Conservation (phyloP, 2,888 invertebrate species). For the Theretra japonica region DNA sequence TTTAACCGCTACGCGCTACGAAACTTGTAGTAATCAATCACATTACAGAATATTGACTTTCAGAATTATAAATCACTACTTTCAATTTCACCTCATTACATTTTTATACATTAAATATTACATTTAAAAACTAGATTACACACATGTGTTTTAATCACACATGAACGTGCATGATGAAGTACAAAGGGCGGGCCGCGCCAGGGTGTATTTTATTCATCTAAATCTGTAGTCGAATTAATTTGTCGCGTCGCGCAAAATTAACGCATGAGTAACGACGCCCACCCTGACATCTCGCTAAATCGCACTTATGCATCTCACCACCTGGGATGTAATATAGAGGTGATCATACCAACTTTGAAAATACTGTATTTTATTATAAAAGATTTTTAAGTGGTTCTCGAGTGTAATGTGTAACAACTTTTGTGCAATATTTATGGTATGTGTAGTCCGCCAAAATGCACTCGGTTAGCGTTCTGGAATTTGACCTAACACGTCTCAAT, state of each 20-base stretch:
- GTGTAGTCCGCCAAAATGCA: too few relatives aligned
- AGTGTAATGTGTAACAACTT: too few relatives aligned
- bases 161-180: not conserved
- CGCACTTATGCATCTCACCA: constrained; percentile 69
- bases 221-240: constrained; percentile 79
- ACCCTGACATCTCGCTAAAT: constrained; percentile 79
- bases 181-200: constrained; percentile 19
- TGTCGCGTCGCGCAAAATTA: constrained; percentile 76
- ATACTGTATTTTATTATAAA: not conserved
- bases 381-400: too few relatives aligned
- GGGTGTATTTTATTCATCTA: constrained; percentile 60
- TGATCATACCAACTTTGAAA: constrained; percentile 39
- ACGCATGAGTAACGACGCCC: constrained; percentile 78
- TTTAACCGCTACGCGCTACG: constrained; percentile 16
- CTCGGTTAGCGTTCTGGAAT: too few relatives aligned
- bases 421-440: too few relatives aligned
- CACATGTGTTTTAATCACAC: not conserved
- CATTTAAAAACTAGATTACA: not conserved
- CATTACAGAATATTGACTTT: not conserved
- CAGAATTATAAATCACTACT: not conserved
- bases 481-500: too few relatives aligned
- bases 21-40: not conserved
- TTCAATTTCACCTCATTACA: too few relatives aligned
- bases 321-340: constrained; percentile 47
- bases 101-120: not conserved